phyloP scores from a whole-genome alignment of 2,888 invertebrate species.

The Tubulanus polymorphus region DNA sequence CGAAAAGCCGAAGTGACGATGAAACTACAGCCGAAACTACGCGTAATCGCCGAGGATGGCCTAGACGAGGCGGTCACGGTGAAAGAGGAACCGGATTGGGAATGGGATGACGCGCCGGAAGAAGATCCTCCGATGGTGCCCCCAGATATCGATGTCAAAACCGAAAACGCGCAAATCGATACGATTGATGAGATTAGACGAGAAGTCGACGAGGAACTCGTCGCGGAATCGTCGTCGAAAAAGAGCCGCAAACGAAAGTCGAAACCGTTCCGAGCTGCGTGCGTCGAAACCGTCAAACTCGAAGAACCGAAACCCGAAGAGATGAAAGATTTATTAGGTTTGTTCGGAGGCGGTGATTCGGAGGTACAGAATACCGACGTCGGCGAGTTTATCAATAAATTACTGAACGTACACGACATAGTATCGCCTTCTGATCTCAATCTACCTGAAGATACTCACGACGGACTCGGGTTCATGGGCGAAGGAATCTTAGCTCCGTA shows the following conservation, averaged over 20 bases:
- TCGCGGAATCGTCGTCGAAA: neutral
- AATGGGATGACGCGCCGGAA: neutral
- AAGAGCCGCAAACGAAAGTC: too few relatives aligned
- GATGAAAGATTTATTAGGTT: too few relatives aligned
- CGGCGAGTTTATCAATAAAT: neutral
- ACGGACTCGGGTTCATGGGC: too few relatives aligned
- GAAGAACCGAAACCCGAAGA: neutral
- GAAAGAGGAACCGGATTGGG: neutral
- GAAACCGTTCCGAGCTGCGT: too few relatives aligned
- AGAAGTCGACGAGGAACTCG: neutral
- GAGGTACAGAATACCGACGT: neutral
- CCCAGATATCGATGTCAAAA: neutral
- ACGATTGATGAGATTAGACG: neutral
- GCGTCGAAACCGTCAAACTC: too few relatives aligned
- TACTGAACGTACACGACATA: constrained; percentile 1
- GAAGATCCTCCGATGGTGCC: neutral
- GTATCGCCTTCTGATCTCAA: too few relatives aligned
- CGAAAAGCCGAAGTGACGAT: neutral
- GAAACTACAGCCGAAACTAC: neutral
- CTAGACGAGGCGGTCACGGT: neutral
- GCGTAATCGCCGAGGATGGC: too few relatives aligned
- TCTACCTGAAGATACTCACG: too few relatives aligned
- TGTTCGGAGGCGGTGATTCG: too few relatives aligned
- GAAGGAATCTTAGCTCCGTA: too few relatives aligned
- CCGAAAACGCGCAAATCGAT: neutral